Percentiles rank a stretch among this genome's conserved stretches.
phyloP scores from a whole-genome alignment of 2,797 vertebrate genomes.

The Tachyglossus aculeatus region DNA sequence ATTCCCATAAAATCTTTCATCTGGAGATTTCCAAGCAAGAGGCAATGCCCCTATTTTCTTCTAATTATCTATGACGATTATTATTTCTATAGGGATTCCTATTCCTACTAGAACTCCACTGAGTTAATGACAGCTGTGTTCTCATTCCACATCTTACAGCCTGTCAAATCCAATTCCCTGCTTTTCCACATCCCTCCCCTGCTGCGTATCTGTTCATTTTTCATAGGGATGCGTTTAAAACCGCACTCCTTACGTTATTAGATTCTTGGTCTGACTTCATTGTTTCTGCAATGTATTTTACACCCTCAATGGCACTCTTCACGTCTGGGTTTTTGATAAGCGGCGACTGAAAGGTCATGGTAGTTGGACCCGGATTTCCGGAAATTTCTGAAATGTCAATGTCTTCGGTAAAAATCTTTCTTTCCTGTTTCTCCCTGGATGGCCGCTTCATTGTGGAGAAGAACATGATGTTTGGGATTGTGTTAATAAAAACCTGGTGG shows the following conservation, averaged over 20 bases:
- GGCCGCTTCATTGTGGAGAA: constrained; percentile 95
- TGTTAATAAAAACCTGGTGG: constrained; percentile 89
- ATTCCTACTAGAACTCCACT: not conserved
- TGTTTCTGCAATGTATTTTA: constrained; percentile 93
- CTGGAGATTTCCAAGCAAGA: not conserved
- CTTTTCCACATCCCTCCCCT: not conserved
- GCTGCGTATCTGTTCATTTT: not conserved
- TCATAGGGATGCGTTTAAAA: not conserved
- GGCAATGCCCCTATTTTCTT: too few relatives aligned
- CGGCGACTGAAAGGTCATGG: constrained; percentile 84
- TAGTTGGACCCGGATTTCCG: constrained; percentile 81
- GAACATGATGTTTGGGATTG: constrained; percentile 93
- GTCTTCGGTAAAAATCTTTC: constrained; percentile 84
- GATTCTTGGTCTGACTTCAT: constrained; percentile 95
- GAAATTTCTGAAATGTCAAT: constrained; percentile 95
- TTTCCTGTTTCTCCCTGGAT: constrained; percentile 83
- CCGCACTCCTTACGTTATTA: constrained; percentile 81
- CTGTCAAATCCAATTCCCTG: not conserved
- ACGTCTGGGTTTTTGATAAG: constrained; percentile 91
- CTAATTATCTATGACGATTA: not conserved
- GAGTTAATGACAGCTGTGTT: not conserved
- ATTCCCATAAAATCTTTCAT: not conserved
- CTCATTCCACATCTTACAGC: too few relatives aligned
- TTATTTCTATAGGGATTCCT: not conserved
- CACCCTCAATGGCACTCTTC: constrained; percentile 89